Conservation (phyloP, 2,888 invertebrate species). For the Pedicia rivosa region DNA sequence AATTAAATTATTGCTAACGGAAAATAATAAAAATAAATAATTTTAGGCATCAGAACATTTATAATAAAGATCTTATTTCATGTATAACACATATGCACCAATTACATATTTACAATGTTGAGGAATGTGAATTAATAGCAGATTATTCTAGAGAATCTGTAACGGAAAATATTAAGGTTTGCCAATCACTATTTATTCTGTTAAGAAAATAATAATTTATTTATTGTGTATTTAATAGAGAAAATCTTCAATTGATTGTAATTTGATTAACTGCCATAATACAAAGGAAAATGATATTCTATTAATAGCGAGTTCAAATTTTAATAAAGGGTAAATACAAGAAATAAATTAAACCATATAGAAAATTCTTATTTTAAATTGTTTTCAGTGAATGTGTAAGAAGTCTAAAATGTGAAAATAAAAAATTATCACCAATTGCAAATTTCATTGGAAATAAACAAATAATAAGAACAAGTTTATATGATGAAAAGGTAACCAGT, state of each 20-base stretch:
- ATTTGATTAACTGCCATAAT: slow-evolving; percentile 43
- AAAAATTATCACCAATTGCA: slow-evolving; percentile 36
- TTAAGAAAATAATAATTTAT: too few species aligned
- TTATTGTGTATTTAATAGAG: too few species aligned
- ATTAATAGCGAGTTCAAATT: slow-evolving; percentile 48
- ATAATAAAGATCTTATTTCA: slow-evolving; percentile 35
- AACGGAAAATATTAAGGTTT: slow-evolving; percentile 37
- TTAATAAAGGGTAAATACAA: slow-evolving; percentile 36
- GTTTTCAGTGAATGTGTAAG: slow-evolving; percentile 30
- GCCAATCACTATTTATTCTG: too few species aligned
- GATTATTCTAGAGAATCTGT: slow-evolving; percentile 42
- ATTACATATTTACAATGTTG: slow-evolving; percentile 49
- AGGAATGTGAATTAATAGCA: slow-evolving; percentile 40
- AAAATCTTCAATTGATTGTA: slow-evolving; percentile 42
- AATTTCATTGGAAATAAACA: slow-evolving; percentile 49
- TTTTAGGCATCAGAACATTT: too few species aligned
- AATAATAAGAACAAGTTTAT: slow-evolving; percentile 51
- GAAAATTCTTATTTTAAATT: slow-evolving; percentile 6
- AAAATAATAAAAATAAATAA: too few species aligned
- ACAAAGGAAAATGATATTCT: slow-evolving; percentile 33
- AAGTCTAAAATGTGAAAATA: slow-evolving; percentile 32
- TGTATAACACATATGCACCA: slow-evolving; percentile 58
- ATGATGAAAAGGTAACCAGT: slow-evolving; percentile 40
- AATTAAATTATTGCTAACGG: too few species aligned
- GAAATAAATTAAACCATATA: slow-evolving; percentile 1